phyloP scores from a whole-genome alignment of 2,888 invertebrate species.

The Dromius quadrimaculatus region DNA sequence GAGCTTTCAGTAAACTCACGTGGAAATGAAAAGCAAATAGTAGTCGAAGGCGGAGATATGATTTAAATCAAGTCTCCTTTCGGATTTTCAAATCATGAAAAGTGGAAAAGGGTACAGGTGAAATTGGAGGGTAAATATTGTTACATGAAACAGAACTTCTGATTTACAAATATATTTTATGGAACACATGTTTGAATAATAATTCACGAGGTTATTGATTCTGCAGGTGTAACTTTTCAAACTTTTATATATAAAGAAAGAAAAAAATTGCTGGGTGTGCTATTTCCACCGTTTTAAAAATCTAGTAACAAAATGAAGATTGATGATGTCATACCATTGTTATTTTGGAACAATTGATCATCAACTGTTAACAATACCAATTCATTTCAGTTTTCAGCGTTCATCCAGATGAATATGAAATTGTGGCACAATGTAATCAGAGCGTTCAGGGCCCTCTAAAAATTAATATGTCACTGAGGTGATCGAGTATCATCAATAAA shows the following conservation, averaged over 20 bases:
- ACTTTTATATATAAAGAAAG: too few relatives aligned
- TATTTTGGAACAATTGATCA: slow-evolving; percentile 36
- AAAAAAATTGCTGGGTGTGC: too few relatives aligned
- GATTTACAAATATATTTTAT: too few relatives aligned
- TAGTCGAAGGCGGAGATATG: background rate
- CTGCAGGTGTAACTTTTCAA: too few relatives aligned
- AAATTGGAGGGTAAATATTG: too few relatives aligned
- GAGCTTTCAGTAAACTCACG: slow-evolving; percentile 17
- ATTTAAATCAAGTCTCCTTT: background rate
- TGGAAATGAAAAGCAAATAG: slow-evolving; percentile 26
- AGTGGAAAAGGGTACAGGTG: too few relatives aligned
- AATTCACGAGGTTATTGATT: too few relatives aligned
- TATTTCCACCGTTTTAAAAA: slow-evolving; percentile 8
- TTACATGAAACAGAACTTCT: too few relatives aligned
- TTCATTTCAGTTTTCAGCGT: slow-evolving; percentile 34
- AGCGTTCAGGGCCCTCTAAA: slow-evolving; percentile 23
- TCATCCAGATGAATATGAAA: slow-evolving; percentile 29
- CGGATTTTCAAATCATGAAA: background rate
- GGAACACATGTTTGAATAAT: too few relatives aligned
- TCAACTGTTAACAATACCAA: slow-evolving; percentile 24
- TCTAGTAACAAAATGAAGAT: slow-evolving; percentile 26
- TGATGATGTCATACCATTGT: slow-evolving; percentile 24
- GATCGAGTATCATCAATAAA: slow-evolving; percentile 19
- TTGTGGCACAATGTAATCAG: slow-evolving; percentile 9
- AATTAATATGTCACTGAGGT: slow-evolving; percentile 32